Evolutionary conservation across 2,797 vertebrate species (phyloP), one percentile per base, ranked within the genome.

Genomic region (Paguma larvata): DNA sequence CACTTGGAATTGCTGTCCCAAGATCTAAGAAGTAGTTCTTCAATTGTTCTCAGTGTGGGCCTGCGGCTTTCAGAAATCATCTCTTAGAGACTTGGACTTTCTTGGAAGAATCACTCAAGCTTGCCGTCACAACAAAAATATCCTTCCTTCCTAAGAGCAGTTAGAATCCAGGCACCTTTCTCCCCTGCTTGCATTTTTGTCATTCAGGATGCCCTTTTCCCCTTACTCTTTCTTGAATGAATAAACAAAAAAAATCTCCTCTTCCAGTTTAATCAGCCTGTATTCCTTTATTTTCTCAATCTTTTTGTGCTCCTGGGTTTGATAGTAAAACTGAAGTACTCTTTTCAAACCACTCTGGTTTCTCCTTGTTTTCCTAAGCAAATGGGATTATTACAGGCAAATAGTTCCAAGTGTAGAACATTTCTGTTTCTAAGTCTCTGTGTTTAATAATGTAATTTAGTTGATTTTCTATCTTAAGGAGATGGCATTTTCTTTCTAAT

Each of bases 241-340:
- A 63, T 73, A 32, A 48, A 67, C 80, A 6, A 44, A 82, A 38
- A 38, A 89, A 87, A 65, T 77, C 3, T 88, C 70, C 79, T 32
- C 19, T 23, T 97, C 10, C 3, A 38, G 27, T 4, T 79, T 85
- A 85, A 83, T 27, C 21, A 41, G n/a, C 14, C 67, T 44, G 10
- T 19, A 5, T 84, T 84, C 48, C 38, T 80, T 80, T 67, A 27
- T 82, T 91, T 91, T 82, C 51, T 85, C 87, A 93, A 91, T 48
- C 59, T 86, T 77, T 27, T 23, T 59, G 7, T 68, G n/a, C 44
- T 96, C 32, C 59, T 30, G 30, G 44, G 19, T 88, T 91, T 73
- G 46, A 92, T 0, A 53, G 30, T n/a, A 87, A 86, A 83, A 75
- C 18, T 85, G 30, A 91, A 85, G n/a, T 16, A 85, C 5, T 18